phyloP scores from a whole-genome alignment of 2,888 invertebrate genomes.

The Neria commutata region DNA sequence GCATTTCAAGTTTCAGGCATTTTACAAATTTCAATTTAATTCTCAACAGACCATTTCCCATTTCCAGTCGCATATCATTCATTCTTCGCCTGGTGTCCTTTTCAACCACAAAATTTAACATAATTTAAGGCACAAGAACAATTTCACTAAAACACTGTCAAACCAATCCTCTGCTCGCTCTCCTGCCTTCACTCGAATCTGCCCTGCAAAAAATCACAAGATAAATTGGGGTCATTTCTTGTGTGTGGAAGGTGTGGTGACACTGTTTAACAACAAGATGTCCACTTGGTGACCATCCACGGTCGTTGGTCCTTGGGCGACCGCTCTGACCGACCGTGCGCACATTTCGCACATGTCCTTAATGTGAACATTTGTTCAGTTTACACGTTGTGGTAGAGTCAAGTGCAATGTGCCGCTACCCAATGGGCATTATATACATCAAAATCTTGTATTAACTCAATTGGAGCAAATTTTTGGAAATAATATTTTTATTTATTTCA shows the following conservation, averaged over 20 bases:
- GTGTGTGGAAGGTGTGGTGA: conserved; percentile 44
- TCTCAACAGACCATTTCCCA: conserved; percentile 29
- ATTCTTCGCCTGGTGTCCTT: no score
- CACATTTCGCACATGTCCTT: conserved; percentile 53
- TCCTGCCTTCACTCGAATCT: conserved; percentile 2
- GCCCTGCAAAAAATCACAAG: conserved; percentile 41
- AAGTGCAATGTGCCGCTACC: background rate
- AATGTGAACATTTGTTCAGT: conserved; percentile 46
- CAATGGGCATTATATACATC: background rate
- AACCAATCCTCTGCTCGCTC: background rate
- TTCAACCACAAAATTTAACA: conserved; percentile 32
- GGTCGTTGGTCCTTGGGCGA: conserved; percentile 44
- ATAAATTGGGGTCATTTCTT: conserved; percentile 62
- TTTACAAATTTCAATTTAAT: background rate
- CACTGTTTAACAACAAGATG: conserved; percentile 46
- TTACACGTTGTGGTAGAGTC: no score
- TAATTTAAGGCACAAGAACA: conserved; percentile 37
- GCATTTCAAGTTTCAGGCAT: background rate
- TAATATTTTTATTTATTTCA: background rate
- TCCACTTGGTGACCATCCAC: conserved; percentile 42
- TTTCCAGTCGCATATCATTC: no score
- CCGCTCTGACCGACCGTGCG: conserved; percentile 31
- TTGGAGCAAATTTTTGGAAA: background rate
- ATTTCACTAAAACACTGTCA: conserved; percentile 6
- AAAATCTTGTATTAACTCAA: background rate